Conservation (phyloP, 2,888 invertebrate genomes). For the Spatulosminthurus flaviceps region DNA sequence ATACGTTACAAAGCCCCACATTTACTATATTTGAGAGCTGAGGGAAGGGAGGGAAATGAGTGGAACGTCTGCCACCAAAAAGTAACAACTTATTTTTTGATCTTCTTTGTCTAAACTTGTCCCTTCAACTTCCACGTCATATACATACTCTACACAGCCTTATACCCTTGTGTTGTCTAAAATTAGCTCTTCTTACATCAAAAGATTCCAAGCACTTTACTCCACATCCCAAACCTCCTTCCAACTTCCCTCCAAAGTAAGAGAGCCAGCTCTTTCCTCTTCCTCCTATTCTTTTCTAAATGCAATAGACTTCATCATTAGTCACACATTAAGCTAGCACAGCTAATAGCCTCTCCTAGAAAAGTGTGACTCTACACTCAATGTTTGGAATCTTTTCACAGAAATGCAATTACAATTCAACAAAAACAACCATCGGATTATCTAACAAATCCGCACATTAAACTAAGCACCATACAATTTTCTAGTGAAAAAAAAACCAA, state of each 20-base stretch:
- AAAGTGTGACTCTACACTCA: background rate
- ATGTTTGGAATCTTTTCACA: background rate
- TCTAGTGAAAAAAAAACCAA: background rate
- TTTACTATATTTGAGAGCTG: background rate
- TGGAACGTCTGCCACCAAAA: conserved; percentile 40
- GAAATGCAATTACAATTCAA: conserved; percentile 30
- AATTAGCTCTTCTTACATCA: too few species aligned
- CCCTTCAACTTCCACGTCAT: conserved; percentile 21
- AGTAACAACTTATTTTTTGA: conserved; percentile 47
- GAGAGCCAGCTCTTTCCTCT: too few species aligned
- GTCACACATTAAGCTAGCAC: conserved; percentile 26
- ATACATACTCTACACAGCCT: conserved; percentile 1
- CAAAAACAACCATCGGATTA: too few species aligned
- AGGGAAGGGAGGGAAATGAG: conserved; percentile 32
- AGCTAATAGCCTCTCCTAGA: conserved; percentile 24
- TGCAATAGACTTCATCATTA: conserved; percentile 30
- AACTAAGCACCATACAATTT: background rate
- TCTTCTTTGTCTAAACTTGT: conserved; percentile 35
- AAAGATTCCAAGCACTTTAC: too few species aligned
- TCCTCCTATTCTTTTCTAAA: too few species aligned
- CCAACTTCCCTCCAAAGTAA: too few species aligned
- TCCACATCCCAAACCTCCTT: too few species aligned
- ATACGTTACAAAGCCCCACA: background rate
- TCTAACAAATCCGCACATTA: conserved; percentile 42
- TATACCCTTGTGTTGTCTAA: too few species aligned